Percentiles rank a stretch among this genome's conserved stretches.
phyloP scores from a whole-genome alignment of 2,113 vertebrate genomes.

The Hassar affinis region DNA sequence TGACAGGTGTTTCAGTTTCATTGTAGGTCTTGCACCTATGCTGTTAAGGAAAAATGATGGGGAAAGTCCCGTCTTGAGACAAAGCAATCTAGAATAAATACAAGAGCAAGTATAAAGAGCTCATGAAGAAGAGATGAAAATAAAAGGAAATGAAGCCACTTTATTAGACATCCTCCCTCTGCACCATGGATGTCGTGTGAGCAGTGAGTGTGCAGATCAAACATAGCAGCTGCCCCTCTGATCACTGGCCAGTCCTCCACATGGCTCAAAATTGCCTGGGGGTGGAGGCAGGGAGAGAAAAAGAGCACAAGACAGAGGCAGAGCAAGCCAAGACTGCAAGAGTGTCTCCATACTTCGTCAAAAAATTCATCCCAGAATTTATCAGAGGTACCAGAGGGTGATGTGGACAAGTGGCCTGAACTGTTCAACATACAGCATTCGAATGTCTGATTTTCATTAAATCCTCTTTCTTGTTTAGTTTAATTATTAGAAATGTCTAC shows the following conservation, averaged over 20 bases:
- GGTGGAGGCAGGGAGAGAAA: neutral
- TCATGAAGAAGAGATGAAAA: neutral
- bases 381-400: neutral
- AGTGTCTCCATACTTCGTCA: neutral
- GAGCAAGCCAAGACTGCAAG: neutral
- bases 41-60: neutral
- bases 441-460: no score
- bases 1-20: no score
- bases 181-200: slow-evolving; percentile 25
- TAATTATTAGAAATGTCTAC: neutral
- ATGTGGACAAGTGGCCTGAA: neutral
- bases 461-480: neutral
- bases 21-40: no score
- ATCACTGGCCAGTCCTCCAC: slow-evolving; percentile 45
- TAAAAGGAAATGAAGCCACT: slow-evolving; percentile 43
- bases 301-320: slow-evolving; percentile 1
- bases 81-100: neutral
- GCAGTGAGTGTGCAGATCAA: slow-evolving; percentile 35
- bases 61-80: neutral
- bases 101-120: slow-evolving; percentile 14
- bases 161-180: slow-evolving; percentile 36
- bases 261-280: slow-evolving; percentile 36
- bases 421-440: no score
- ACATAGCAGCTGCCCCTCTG: slow-evolving; percentile 20
- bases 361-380: neutral